Percentiles rank a stretch among this genome's conserved stretches.
These are phyloP conservation scores for Chromoteleia sp. DNA, from an alignment of 2,888 invertebrate genomes.

Conservation along the genomic window DNA sequence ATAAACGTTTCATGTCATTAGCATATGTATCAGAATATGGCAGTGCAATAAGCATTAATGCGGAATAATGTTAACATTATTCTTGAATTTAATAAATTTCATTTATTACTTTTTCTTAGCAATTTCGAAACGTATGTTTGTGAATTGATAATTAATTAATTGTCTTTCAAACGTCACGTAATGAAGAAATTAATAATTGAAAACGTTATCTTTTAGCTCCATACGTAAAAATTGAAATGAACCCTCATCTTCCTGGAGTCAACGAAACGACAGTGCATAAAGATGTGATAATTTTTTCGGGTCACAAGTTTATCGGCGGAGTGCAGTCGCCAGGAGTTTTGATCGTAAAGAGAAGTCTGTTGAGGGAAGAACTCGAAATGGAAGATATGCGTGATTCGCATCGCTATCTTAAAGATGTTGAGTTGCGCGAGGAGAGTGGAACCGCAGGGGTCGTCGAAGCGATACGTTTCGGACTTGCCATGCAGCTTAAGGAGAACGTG, in stretches of 20 bases:
- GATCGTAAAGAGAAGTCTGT: slow-evolving; percentile 86
- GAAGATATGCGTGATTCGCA: slow-evolving; percentile 83
- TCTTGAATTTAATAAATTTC: too few relatives aligned
- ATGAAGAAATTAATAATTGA: background rate
- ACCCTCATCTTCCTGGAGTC: slow-evolving; percentile 90
- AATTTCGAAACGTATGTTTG: too few relatives aligned
- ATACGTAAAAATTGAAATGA: slow-evolving; percentile 92
- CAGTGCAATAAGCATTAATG: too few relatives aligned
- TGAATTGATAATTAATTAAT: too few relatives aligned
- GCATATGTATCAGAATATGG: too few relatives aligned
- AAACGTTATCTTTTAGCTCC: slow-evolving; percentile 86
- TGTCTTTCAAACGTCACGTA: background rate
- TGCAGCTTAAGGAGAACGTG: slow-evolving; percentile 93
- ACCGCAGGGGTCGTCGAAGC: slow-evolving; percentile 92
- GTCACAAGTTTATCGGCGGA: slow-evolving; percentile 96
- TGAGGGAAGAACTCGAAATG: slow-evolving; percentile 83
- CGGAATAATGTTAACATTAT: too few relatives aligned
- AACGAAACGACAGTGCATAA: slow-evolving; percentile 91
- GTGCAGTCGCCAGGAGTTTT: slow-evolving; percentile 92
- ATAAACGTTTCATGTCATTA: too few relatives aligned
- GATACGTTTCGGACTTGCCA: slow-evolving; percentile 93
- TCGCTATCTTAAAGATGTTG: slow-evolving; percentile 86
- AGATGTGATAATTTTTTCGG: slow-evolving; percentile 95
- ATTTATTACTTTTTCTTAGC: too few relatives aligned
- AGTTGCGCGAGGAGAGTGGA: slow-evolving; percentile 90